These are phyloP conservation scores for Laothoe populi DNA, from an alignment of 2,888 invertebrate species.

Conservation along the genomic window DNA sequence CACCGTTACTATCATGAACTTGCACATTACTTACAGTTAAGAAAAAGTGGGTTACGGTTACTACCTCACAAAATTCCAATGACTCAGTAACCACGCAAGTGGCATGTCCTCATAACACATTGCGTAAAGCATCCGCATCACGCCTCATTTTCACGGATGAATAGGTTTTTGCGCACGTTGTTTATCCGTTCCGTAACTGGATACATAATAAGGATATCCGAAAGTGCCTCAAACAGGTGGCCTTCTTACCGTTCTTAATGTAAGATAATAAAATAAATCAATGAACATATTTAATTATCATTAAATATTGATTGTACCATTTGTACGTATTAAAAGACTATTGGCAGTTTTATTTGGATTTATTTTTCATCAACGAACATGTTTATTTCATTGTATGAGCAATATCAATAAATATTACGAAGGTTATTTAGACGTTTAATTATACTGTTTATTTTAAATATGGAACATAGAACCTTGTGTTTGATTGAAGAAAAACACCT, in stretches of 20 bases:
- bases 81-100: constrained; percentile 42
- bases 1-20: constrained; percentile 16
- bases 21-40: constrained; percentile 34
- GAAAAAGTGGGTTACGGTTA: constrained; percentile 40
- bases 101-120: constrained; percentile 37
- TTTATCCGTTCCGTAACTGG: constrained; percentile 11
- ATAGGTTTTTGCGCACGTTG: background rate
- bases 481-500: background rate
- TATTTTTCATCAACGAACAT: background rate
- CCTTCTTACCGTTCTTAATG: constrained; percentile 10
- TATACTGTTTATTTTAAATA: background rate
- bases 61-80: constrained; percentile 41
- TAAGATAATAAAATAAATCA: background rate
- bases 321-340: background rate
- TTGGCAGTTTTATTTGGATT: background rate
- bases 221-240: constrained; percentile 12
- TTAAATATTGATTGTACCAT: background rate
- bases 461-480: background rate
- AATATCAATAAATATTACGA: background rate
- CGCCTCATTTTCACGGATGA: constrained; percentile 6
- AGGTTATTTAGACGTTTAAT: background rate
- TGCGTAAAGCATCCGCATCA: constrained; percentile 27
- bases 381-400: background rate
- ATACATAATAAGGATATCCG: constrained; percentile 24
- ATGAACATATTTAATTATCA: constrained; percentile 4